phyloP scores from a whole-genome alignment of 2,888 invertebrate species.

The Lithophane semibrunnea region DNA sequence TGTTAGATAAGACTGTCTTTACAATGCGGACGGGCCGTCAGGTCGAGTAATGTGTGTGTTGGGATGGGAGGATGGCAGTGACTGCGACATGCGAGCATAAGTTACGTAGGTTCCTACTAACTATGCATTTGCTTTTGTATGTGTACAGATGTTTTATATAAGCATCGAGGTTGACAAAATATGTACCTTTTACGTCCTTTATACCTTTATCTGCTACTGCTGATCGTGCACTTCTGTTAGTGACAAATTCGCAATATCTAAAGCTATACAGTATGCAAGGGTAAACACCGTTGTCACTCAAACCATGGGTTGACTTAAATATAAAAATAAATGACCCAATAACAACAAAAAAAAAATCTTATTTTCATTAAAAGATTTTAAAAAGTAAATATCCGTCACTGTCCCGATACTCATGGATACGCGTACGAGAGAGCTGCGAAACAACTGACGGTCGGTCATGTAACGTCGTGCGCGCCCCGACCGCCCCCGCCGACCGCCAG shows the following conservation, averaged over 20 bases:
- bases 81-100: conserved; percentile 39
- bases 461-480: too few relatives aligned
- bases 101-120: conserved; percentile 26
- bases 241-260: background rate
- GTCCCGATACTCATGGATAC: too few relatives aligned
- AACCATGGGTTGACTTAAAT: too few relatives aligned
- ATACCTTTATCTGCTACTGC: background rate
- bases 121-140: conserved; percentile 30
- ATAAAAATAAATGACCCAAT: too few relatives aligned
- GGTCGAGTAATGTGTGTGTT: conserved; percentile 56
- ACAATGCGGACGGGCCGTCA: conserved; percentile 59
- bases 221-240: background rate
- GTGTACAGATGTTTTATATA: conserved; percentile 20
- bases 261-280: too few relatives aligned
- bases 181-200: background rate
- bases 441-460: too few relatives aligned
- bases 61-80: conserved; percentile 32
- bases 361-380: too few relatives aligned
- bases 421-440: too few relatives aligned
- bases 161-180: background rate
- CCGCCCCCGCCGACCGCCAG: too few relatives aligned
- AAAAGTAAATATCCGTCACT: too few relatives aligned
- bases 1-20: conserved; percentile 66
- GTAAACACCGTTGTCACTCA: too few relatives aligned
- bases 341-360: too few relatives aligned